Percentiles rank a stretch among this genome's conserved stretches.
Evolutionary conservation across 2,113 vertebrate genomes (phyloP).

Genomic region (Anoplopoma fimbria): DNA sequence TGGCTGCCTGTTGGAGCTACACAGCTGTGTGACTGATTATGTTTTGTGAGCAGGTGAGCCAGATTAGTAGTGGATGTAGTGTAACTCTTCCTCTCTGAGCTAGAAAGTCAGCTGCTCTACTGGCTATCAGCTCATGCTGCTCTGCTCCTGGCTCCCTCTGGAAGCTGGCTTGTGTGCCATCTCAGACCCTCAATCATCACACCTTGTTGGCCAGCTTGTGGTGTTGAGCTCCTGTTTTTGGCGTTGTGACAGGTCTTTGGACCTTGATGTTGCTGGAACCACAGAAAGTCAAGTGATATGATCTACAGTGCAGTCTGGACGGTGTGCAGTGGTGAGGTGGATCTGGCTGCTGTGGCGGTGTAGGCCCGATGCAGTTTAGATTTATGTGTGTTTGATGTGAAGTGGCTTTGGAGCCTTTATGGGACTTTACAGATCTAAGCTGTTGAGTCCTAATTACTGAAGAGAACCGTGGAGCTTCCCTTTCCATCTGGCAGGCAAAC

Average conservation of each 20-base stretch:
- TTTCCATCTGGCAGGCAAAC: conserved; percentile 16
- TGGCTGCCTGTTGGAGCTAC: conserved; percentile 3
- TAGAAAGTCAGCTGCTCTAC: neutral
- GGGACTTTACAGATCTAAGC: neutral
- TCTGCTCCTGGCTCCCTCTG: neutral
- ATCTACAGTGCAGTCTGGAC: neutral
- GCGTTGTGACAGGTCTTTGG: neutral
- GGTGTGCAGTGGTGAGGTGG: neutral
- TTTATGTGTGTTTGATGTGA: neutral
- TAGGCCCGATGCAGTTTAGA: neutral
- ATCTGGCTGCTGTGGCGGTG: too few relatives aligned
- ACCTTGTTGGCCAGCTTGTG: neutral
- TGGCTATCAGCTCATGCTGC: neutral
- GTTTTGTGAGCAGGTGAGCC: neutral
- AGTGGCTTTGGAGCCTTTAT: neutral
- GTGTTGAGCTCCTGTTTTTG: neutral
- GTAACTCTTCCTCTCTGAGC: neutral
- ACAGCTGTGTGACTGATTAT: neutral
- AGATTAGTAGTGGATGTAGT: too few relatives aligned
- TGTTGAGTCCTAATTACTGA: neutral
- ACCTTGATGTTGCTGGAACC: neutral
- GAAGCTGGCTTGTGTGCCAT: neutral
- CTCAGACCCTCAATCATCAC: neutral
- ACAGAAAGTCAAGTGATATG: neutral
- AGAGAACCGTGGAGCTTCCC: neutral